These are phyloP conservation scores for Erinaceus europaeus DNA, from an alignment of 2,113 vertebrate species.

Conservation along the genomic window DNA sequence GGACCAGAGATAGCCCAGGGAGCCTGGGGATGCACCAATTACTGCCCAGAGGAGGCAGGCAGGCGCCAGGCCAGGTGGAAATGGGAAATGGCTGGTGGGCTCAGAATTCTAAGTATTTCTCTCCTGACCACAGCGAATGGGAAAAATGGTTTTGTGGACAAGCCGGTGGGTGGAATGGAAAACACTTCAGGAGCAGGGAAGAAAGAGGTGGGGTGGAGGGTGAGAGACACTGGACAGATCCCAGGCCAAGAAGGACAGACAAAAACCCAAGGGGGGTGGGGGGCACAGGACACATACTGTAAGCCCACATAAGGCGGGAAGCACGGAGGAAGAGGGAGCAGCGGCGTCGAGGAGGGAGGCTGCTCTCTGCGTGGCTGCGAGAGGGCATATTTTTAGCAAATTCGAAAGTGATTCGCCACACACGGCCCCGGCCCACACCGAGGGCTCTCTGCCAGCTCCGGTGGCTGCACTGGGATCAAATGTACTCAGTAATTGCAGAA, in stretches of 20 bases:
- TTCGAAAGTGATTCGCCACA: constrained; percentile 52
- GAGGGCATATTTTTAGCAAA: constrained; percentile 58
- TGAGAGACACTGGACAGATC: not conserved
- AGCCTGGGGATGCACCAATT: constrained; percentile 70
- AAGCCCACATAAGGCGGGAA: not conserved
- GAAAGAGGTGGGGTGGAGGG: not conserved
- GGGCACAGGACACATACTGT: not conserved
- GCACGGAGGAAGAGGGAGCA: not conserved
- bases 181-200: constrained; percentile 37
- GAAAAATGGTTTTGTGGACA: constrained; percentile 1
- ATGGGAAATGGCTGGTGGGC: constrained; percentile 50
- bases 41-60: constrained; percentile 23
- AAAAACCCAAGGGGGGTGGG: not conserved
- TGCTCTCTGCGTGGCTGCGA: constrained; percentile 48
- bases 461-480: constrained; percentile 47
- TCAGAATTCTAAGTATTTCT: constrained; percentile 55
- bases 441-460: constrained; percentile 40
- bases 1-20: constrained; percentile 60
- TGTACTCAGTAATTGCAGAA: constrained; percentile 67
- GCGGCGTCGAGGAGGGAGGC: constrained; percentile 12
- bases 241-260: not conserved
- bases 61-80: constrained; percentile 59
- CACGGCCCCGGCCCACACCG: constrained; percentile 33
- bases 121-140: constrained; percentile 37
- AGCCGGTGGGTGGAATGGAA: not conserved